Conservation (phyloP, 1,140 invertebrate genomes). For the Heliothis subflexa region DNA sequence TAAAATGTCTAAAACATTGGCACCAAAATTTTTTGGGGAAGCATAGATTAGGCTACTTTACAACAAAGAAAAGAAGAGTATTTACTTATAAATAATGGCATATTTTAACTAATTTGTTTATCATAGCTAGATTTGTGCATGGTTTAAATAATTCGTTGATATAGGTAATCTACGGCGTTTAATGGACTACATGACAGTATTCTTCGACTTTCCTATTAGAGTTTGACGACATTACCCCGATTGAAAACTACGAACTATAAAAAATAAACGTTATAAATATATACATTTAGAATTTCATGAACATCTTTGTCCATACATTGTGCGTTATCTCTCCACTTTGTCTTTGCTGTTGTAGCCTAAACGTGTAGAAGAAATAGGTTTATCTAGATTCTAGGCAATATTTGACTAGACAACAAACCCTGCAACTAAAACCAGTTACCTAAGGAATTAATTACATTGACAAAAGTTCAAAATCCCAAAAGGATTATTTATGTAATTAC, state of each 20-base stretch:
- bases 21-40: conserved; percentile 56
- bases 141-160: neutral
- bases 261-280: neutral
- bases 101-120: conserved; percentile 1
- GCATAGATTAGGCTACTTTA: conserved; percentile 42
- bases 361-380: conserved; percentile 1
- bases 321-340: conserved; percentile 12
- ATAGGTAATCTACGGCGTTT: neutral
- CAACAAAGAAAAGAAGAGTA: conserved; percentile 35
- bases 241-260: neutral
- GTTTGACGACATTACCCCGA: neutral
- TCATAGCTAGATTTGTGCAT: neutral
- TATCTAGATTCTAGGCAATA: neutral
- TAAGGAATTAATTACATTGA: too few relatives aligned
- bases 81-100: neutral
- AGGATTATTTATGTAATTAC: too few relatives aligned
- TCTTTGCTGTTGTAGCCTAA: conserved; percentile 41
- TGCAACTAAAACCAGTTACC: neutral
- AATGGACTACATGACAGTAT: neutral
- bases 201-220: too few relatives aligned
- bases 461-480: neutral
- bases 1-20: conserved; percentile 51
- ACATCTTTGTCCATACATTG: conserved; percentile 10
- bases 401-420: neutral
- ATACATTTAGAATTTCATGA: conserved; percentile 50